A percentile compares a stretch with the other conserved stretches of the same genome.
These are phyloP conservation scores for Bombyx mori DNA, from an alignment of 1,140 invertebrate species.

Conservation along the genomic window ASM3026992v2 NC_085112.1:6590501-6591000, in stretches of 20 bases:
- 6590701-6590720: slow-evolving; percentile 1
- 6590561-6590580: slow-evolving; percentile 8
- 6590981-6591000: slow-evolving; percentile 44
- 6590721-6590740: slow-evolving; percentile 5
- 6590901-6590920: slow-evolving; percentile 50
- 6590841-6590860: slow-evolving; percentile 23
- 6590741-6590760: slow-evolving; percentile 21
- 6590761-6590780: slow-evolving; percentile 40
- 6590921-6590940: slow-evolving; percentile 65
- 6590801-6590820: slow-evolving; percentile 24
- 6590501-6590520: slow-evolving; percentile 62
- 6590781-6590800: slow-evolving; percentile 37
- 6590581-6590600: neutral
- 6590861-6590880: slow-evolving; percentile 42
- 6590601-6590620: neutral
- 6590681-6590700: neutral
- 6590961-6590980: slow-evolving; percentile 35
- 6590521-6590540: slow-evolving; percentile 52
- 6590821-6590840: slow-evolving; percentile 37
- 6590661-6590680: too few species aligned
- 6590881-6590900: slow-evolving; percentile 49
- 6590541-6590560: slow-evolving; percentile 48
- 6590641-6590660: too few species aligned
- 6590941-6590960: slow-evolving; percentile 58
- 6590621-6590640: too few species aligned